Conservation (phyloP, 2,797 vertebrate species). For the Typhlichthys subterraneus region DNA sequence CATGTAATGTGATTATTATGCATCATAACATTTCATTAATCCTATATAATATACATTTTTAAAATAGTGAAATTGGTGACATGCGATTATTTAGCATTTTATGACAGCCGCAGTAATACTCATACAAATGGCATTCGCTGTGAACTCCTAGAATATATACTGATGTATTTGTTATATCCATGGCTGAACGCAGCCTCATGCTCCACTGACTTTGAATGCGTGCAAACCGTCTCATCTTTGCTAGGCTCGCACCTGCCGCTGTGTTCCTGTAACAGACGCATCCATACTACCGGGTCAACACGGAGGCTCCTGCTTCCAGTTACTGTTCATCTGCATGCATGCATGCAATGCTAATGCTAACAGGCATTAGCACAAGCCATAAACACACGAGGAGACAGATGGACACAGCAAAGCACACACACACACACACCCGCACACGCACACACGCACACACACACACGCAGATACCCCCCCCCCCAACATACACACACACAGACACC, state of each 20-base stretch:
- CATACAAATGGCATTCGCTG: too few relatives aligned
- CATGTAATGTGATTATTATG: too few relatives aligned
- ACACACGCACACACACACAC: conserved; percentile 11
- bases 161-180: not conserved
- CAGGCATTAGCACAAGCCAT: conserved; percentile 32
- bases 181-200: conserved; percentile 3
- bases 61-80: too few relatives aligned
- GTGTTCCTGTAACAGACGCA: conserved; percentile 53
- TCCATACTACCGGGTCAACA: conserved; percentile 39
- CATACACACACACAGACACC: not conserved
- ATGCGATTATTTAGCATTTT: too few relatives aligned
- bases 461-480: not conserved
- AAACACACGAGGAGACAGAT: not conserved
- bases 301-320: conserved; percentile 22
- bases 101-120: too few relatives aligned
- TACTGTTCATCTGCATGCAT: conserved; percentile 33
- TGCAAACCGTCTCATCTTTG: conserved; percentile 56
- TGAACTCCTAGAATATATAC: not conserved
- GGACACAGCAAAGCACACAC: not conserved
- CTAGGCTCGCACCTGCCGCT: conserved; percentile 60
- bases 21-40: too few relatives aligned
- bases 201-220: conserved; percentile 51
- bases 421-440: not conserved
- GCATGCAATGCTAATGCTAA: conserved; percentile 33
- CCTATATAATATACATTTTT: too few relatives aligned